These are phyloP conservation scores for Dermatophagoides farinae DNA, from an alignment of 1,140 invertebrate genomes.

Conservation along the genomic window DNA sequence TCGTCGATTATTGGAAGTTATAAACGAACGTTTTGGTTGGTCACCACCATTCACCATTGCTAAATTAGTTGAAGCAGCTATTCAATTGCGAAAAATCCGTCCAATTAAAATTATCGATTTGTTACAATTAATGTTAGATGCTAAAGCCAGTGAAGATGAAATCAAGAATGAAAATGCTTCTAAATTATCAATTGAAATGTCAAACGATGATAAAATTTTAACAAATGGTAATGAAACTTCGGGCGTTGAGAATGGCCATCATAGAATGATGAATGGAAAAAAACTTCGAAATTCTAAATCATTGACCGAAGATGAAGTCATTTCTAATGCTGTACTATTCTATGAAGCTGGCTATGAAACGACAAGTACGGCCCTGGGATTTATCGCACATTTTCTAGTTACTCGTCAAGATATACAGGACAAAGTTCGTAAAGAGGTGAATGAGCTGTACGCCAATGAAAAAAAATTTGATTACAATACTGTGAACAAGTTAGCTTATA, in stretches of 20 bases:
- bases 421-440: constrained; percentile 25
- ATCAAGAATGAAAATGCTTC: background rate
- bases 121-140: constrained; percentile 12
- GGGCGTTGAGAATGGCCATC: constrained; percentile 18
- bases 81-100: background rate
- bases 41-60: background rate
- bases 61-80: background rate
- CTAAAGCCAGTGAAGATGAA: background rate
- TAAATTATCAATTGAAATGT: background rate
- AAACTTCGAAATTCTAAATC: background rate
- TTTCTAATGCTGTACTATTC: constrained; percentile 25
- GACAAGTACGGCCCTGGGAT: constrained; percentile 25
- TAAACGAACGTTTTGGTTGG: background rate
- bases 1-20: background rate
- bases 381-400: constrained; percentile 24
- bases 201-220: constrained; percentile 12
- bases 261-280: background rate
- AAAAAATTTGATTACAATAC: constrained; percentile 17
- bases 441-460: constrained; percentile 7
- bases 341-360: constrained; percentile 20
- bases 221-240: constrained; percentile 28
- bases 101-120: constrained; percentile 1
- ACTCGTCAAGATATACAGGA: constrained; percentile 27
- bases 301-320: constrained; percentile 21
- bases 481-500: constrained; percentile 22